Base-by-base conservation (phyloP, 2,888 invertebrate genomes). In the Drosophila mimetica region DNA sequence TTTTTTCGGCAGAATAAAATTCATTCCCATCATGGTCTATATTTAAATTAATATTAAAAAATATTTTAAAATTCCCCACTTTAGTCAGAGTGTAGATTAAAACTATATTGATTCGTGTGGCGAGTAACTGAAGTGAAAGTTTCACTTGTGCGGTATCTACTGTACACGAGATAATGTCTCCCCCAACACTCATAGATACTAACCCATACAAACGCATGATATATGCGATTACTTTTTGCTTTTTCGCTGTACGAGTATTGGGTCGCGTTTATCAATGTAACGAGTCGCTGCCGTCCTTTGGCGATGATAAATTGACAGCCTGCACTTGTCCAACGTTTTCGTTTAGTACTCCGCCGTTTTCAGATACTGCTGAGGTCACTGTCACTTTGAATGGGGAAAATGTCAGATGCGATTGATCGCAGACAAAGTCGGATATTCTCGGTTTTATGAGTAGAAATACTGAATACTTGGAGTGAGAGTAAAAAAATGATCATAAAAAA, bases 291-390 rank as follows among this genome's bases (percentile, higher is more conserved):
- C 41, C 71, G 44, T 69, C 67, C 57, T 67, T 71, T 60, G 71
- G 71, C 69, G 52, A 70, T 70, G 70, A 70, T 70, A 70, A 70
- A 69, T 69, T 52, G 69, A 71, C 69, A 44, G 61, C 60, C 41
- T 71, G 71, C 61, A 70, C 50, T 69, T 69, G 61, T 39, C 47
- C 63, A 39, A 32, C 63, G 61, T n/a, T 22, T 47, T 61, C 61
- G 61, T 39, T 61, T 39, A 22, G 60, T 9, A 48, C 64, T 34
- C 63, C 51, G 28, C 30, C 16, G 42, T 32, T 42, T 32, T 30
- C 30, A 32, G 42, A 44, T 37, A 48, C 34, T 4, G 18, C 18
- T 16, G 51, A 30, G 69, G 69, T 69, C 69, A 69, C 52, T 69
- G 69, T 52, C 69, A 60, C 36, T 47, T 22, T n/a, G 44, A 22